phyloP scores from a whole-genome alignment of 2,113 vertebrate genomes.

The Bagarius yarrelli region DNA sequence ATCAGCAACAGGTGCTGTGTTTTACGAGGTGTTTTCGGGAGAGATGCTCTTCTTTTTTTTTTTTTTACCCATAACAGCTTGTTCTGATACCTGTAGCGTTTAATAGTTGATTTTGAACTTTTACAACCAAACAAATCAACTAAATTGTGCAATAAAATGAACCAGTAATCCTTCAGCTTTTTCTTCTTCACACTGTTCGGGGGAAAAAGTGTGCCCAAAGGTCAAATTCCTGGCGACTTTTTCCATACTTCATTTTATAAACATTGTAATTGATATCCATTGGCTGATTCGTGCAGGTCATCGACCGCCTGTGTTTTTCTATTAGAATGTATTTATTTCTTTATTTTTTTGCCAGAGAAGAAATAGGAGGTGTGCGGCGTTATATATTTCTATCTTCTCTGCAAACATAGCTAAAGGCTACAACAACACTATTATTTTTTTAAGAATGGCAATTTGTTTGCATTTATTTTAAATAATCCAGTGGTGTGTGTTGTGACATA shows the following conservation, averaged over 20 bases:
- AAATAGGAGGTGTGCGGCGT: background rate
- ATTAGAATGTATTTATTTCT: background rate
- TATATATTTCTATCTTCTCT: background rate
- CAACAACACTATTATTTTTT: background rate
- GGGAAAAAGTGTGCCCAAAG: background rate
- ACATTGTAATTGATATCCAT: background rate
- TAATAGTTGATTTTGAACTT: background rate
- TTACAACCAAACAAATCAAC: background rate
- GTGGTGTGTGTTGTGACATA: background rate
- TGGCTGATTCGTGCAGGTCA: background rate
- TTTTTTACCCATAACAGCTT: background rate
- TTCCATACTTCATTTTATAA: background rate
- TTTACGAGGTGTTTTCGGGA: background rate
- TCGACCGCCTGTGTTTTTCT: background rate
- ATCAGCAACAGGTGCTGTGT: background rate
- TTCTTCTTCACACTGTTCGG: background rate
- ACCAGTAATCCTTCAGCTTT: background rate
- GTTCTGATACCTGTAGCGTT: background rate
- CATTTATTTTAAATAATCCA: background rate
- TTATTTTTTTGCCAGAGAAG: background rate
- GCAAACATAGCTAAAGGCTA: background rate
- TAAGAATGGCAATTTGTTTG: background rate
- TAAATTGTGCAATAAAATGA: background rate
- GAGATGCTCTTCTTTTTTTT: background rate
- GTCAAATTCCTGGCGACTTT: background rate